Conservation (phyloP, 2,797 vertebrate genomes). For the Paramormyrops hopkinsi region DNA sequence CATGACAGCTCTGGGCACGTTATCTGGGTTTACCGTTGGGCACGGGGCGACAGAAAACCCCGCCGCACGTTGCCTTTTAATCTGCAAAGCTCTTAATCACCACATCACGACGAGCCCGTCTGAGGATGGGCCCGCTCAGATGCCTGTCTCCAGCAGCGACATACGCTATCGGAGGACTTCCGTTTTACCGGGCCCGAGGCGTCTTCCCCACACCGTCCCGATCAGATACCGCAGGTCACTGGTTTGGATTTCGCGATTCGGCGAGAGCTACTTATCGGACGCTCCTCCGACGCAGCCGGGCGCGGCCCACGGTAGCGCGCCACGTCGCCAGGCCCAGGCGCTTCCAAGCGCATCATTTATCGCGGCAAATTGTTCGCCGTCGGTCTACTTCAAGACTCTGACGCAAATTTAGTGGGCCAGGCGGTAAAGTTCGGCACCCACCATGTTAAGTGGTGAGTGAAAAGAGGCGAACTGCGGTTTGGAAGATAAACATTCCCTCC, state of each 20-base stretch:
- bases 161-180: neutral
- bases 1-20: neutral
- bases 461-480: conserved; percentile 38
- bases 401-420: conserved; percentile 12
- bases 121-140: neutral
- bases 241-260: neutral
- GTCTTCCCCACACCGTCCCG: neutral
- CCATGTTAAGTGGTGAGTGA: conserved; percentile 37
- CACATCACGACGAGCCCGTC: neutral
- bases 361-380: neutral
- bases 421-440: conserved; percentile 28
- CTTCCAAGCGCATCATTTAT: neutral
- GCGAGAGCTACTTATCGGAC: neutral
- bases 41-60: neutral
- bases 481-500: conserved; percentile 53
- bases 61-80: neutral
- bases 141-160: neutral
- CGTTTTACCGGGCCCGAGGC: neutral
- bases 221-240: neutral
- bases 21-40: conserved; percentile 5
- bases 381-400: neutral
- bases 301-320: neutral
- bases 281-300: neutral
- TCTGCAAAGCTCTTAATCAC: conserved; percentile 12
- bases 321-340: neutral